Conservation (phyloP, 2,113 vertebrate species). For the Balaenoptera acutorostrata region DNA sequence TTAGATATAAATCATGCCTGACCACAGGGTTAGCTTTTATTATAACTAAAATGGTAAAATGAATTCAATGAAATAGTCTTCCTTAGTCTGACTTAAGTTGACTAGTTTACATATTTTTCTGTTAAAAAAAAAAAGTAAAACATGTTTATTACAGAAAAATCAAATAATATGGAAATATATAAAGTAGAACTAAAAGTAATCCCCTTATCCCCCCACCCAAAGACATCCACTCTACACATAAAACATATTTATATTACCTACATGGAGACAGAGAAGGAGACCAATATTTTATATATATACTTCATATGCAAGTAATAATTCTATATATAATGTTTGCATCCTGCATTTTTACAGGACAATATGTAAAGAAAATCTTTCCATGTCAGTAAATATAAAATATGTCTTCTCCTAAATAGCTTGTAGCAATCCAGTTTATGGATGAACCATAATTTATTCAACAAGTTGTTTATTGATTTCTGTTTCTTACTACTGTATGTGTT, state of each 20-base stretch:
- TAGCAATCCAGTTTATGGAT: not conserved
- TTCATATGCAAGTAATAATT: not conserved
- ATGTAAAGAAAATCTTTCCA: not conserved
- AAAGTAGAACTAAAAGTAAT: not conserved
- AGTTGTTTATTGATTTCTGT: not conserved
- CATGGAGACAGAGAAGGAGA: not conserved
- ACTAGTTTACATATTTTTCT: slow-evolving; percentile 22
- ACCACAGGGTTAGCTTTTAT: not conserved
- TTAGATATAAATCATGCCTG: not conserved
- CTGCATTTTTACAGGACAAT: not conserved
- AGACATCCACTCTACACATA: not conserved
- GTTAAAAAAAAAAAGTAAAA: not conserved
- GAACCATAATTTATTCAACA: not conserved
- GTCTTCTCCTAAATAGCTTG: not conserved
- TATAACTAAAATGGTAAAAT: not conserved
- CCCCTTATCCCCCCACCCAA: not conserved
- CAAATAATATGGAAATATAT: not conserved
- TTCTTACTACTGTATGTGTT: not conserved
- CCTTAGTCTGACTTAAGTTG: not conserved
- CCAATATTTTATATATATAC: not conserved
- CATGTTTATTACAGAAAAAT: not conserved
- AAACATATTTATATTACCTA: not conserved
- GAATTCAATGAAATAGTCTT: not conserved
- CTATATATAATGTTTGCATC: not conserved
- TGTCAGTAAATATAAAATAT: not conserved